Evolutionary conservation across 2,113 vertebrate species (phyloP).

Genomic region (Chionodraco myersi): DNA sequence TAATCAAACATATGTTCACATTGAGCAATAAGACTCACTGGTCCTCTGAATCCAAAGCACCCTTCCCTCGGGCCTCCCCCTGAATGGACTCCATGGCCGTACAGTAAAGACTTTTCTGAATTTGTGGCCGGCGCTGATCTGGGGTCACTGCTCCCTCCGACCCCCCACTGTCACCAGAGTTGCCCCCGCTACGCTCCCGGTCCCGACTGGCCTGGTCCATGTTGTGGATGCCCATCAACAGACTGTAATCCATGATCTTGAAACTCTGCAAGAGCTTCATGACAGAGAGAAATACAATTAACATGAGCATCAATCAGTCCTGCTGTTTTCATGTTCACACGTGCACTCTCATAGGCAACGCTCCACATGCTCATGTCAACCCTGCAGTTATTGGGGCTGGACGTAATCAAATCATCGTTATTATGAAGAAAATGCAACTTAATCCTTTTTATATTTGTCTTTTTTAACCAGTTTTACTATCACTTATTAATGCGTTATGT

Average conservation of each 20-base stretch:
- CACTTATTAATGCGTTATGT: too few relatives aligned
- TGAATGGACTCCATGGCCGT: slow-evolving; percentile 98
- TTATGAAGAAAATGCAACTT: too few relatives aligned
- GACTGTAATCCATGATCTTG: slow-evolving; percentile 98
- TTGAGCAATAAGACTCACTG: slow-evolving; percentile 84
- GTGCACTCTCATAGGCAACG: not conserved
- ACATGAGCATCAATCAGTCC: not conserved
- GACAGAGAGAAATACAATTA: slow-evolving; percentile 18
- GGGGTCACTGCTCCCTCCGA: slow-evolving; percentile 74
- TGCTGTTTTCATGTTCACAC: not conserved
- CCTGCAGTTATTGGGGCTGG: too few relatives aligned
- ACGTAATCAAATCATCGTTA: too few relatives aligned
- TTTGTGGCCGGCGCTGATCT: slow-evolving; percentile 86
- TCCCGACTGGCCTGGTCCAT: slow-evolving; percentile 89
- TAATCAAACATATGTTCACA: not conserved
- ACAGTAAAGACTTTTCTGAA: slow-evolving; percentile 93
- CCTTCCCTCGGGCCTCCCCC: slow-evolving; percentile 90
- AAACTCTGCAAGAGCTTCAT: slow-evolving; percentile 94
- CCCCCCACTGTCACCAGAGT: slow-evolving; percentile 61
- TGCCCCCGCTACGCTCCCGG: slow-evolving; percentile 64
- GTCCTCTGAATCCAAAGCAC: slow-evolving; percentile 91
- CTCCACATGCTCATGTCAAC: not conserved
- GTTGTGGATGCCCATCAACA: slow-evolving; percentile 93
- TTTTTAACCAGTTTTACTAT: too few relatives aligned
- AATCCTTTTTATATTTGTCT: too few relatives aligned